phyloP scores from a whole-genome alignment of 2,888 invertebrate species.

The Geotrupes spiniger region DNA sequence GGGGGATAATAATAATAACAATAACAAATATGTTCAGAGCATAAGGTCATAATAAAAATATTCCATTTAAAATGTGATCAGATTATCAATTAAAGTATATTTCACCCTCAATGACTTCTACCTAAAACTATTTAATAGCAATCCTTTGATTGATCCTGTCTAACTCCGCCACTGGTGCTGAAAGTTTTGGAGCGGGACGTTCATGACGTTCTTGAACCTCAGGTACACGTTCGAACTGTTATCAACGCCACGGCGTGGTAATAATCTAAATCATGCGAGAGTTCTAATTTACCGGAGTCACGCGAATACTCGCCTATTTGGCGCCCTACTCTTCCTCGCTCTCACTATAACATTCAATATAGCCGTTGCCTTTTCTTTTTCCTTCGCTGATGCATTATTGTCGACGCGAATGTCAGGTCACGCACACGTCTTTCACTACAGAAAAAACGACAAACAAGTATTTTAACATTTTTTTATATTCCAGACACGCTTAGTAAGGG shows the following conservation, averaged over 20 bases:
- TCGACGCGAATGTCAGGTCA: slow-evolving; percentile 22
- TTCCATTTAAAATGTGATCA: too few relatives aligned
- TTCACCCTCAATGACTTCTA: too few relatives aligned
- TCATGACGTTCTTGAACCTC: slow-evolving; percentile 15
- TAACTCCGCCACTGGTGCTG: too few relatives aligned
- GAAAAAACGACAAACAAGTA: slow-evolving; percentile 22
- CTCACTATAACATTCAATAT: slow-evolving; percentile 25
- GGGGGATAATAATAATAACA: too few relatives aligned
- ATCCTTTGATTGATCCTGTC: slow-evolving; percentile 8
- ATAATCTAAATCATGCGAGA: slow-evolving; percentile 37
- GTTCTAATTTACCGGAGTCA: slow-evolving; percentile 37
- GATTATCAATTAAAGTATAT: too few relatives aligned
- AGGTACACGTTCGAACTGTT: slow-evolving; percentile 19
- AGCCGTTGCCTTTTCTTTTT: slow-evolving; percentile 16
- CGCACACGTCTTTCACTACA: slow-evolving; percentile 21
- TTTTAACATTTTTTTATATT: slow-evolving; percentile 28
- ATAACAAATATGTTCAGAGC: too few relatives aligned
- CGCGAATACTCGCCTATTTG: slow-evolving; percentile 36
- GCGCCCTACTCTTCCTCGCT: slow-evolving; percentile 33
- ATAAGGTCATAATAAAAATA: too few relatives aligned
- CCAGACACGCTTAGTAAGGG: slow-evolving; percentile 24
- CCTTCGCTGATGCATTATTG: slow-evolving; percentile 20
- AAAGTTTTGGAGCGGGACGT: not conserved
- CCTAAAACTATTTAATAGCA: too few relatives aligned
- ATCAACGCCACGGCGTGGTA: slow-evolving; percentile 22